Percentiles rank a stretch among this genome's conserved stretches.
These are phyloP conservation scores for Grantiella picta DNA, from an alignment of 2,113 vertebrate species.

Conservation along the genomic window DNA sequence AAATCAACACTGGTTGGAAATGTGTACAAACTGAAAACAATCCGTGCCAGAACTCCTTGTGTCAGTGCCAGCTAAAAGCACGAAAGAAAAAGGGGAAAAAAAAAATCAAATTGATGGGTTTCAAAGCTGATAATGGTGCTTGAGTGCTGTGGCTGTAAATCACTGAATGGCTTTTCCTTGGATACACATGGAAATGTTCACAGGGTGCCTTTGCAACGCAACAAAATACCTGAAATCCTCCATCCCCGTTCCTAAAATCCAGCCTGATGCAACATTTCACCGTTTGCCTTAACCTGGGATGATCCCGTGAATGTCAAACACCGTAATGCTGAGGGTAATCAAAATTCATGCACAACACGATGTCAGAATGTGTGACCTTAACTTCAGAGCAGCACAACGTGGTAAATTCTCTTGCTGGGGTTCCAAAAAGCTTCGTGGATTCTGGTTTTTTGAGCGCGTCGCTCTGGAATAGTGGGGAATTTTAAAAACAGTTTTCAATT, in stretches of 20 bases:
- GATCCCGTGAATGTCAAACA: constrained; percentile 8
- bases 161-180: not conserved
- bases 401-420: not conserved
- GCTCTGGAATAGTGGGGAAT: not conserved
- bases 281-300: not conserved
- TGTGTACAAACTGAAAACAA: not conserved
- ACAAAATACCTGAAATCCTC: not conserved
- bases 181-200: not conserved
- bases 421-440: constrained; percentile 18
- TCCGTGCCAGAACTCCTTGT: not conserved
- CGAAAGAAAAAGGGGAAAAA: not conserved
- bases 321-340: not conserved
- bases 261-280: not conserved
- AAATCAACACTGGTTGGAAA: not conserved
- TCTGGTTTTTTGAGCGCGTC: not conserved
- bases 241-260: not conserved
- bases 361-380: not conserved
- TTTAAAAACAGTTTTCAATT: not conserved
- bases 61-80: not conserved
- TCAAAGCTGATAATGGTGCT: not conserved
- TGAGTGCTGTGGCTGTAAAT: not conserved
- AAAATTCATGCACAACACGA: not conserved
- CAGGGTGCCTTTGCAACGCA: not conserved
- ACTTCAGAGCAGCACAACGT: not conserved
- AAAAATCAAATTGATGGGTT: not conserved